A percentile compares a stretch with the other conserved stretches of the same genome.
Evolutionary conservation across 2,113 vertebrate genomes (phyloP).

Genomic region (Panurus biarmicus): DNA sequence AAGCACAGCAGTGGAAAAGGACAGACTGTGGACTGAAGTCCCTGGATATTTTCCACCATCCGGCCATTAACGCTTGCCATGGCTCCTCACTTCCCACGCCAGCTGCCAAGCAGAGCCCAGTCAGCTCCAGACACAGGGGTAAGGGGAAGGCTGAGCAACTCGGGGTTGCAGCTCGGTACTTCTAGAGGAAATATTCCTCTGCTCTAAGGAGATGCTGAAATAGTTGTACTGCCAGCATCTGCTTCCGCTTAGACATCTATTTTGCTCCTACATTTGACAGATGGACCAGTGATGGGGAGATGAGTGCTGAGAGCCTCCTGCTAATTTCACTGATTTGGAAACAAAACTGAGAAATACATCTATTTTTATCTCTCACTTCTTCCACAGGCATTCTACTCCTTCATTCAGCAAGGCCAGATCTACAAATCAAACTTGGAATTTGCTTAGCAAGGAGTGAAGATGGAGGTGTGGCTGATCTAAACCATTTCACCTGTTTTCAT

Average conservation of each 20-base stretch:
- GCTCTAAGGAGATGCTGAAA: neutral
- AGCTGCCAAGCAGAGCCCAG: constrained; percentile 25
- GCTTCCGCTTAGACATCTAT: neutral
- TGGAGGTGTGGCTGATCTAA: neutral
- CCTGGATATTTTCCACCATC: constrained; percentile 49
- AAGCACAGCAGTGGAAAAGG: neutral
- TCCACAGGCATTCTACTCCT: neutral
- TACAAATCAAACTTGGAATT: neutral
- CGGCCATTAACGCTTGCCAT: neutral
- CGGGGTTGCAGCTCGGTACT: neutral
- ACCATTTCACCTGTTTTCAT: neutral
- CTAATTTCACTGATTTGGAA: constrained; percentile 11
- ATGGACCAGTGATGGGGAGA: neutral
- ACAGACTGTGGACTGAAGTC: neutral
- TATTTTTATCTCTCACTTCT: neutral
- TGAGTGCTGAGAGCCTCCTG: neutral
- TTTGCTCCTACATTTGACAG: constrained; percentile 5
- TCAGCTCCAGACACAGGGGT: neutral
- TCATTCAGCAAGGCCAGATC: constrained; percentile 1
- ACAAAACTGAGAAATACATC: neutral
- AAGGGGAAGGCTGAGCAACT: neutral
- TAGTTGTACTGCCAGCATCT: neutral
- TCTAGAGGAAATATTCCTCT: neutral
- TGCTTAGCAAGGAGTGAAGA: neutral
- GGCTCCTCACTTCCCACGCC: constrained; percentile 22